A percentile compares a stretch with the other conserved stretches of the same genome.
These are phyloP conservation scores for Myrmecobius fasciatus DNA, from an alignment of 2,113 vertebrate genomes.

Conservation along the genomic window DNA sequence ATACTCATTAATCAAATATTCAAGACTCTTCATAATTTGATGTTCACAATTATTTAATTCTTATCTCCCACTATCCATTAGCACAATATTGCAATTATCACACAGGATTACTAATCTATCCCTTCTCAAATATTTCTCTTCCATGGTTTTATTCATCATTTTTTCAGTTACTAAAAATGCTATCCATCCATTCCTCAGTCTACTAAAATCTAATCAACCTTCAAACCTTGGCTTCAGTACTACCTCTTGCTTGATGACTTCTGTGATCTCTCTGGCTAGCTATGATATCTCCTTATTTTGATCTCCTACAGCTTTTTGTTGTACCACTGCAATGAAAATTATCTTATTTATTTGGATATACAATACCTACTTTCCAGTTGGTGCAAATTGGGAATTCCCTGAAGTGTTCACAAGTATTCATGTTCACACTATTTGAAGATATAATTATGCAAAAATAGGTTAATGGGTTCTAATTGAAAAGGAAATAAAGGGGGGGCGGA, in stretches of 20 bases:
- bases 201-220: background rate
- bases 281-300: background rate
- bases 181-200: background rate
- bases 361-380: background rate
- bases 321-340: background rate
- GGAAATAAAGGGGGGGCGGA: too few relatives aligned
- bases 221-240: background rate
- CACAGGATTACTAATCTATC: background rate
- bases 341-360: background rate
- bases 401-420: background rate
- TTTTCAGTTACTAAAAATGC: background rate
- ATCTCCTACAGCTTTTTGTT: background rate
- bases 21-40: background rate
- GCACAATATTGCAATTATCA: background rate
- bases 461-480: background rate
- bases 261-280: background rate
- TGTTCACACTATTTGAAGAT: background rate
- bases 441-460: background rate
- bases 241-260: background rate
- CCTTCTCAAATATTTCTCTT: background rate
- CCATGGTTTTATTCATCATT: background rate
- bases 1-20: background rate
- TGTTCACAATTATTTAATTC: background rate
- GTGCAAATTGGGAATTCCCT: background rate
- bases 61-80: background rate